Conservation (phyloP, 2,113 vertebrate genomes). For the Halcyon malimbica region DNA sequence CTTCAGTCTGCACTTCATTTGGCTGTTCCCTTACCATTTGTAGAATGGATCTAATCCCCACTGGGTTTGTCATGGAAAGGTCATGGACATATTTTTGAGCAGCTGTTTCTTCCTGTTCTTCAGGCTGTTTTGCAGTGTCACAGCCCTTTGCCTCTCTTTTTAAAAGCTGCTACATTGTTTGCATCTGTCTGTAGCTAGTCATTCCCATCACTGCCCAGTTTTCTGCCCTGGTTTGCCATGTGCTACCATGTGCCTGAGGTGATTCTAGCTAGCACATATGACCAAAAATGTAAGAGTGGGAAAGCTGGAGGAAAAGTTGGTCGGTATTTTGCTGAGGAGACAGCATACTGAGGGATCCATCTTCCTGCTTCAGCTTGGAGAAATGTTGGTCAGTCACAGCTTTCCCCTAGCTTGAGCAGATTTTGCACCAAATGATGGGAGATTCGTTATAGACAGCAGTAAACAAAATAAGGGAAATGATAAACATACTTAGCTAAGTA, state of each 20-base stretch:
- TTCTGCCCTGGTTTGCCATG: neutral
- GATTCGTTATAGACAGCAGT: neutral
- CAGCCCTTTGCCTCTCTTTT: neutral
- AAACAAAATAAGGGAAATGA: neutral
- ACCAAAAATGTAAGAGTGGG: neutral
- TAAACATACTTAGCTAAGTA: neutral
- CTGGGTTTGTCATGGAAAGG: neutral
- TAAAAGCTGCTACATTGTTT: neutral
- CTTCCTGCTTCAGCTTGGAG: neutral
- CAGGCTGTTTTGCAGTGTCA: neutral
- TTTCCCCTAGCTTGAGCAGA: neutral
- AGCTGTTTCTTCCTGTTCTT: conserved; percentile 24
- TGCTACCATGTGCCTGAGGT: neutral
- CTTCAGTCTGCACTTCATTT: conserved; percentile 37
- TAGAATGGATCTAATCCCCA: neutral
- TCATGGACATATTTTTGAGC: neutral
- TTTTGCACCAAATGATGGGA: neutral
- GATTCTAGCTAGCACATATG: neutral
- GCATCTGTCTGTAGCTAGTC: neutral
- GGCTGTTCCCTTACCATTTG: neutral
- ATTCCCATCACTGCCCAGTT: neutral
- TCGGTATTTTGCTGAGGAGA: neutral
- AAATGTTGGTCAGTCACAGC: neutral
- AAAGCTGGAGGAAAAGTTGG: neutral
- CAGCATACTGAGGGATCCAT: neutral